These are phyloP conservation scores for Eilema depressum DNA, from an alignment of 2,888 invertebrate species.

Conservation along the genomic window DNA sequence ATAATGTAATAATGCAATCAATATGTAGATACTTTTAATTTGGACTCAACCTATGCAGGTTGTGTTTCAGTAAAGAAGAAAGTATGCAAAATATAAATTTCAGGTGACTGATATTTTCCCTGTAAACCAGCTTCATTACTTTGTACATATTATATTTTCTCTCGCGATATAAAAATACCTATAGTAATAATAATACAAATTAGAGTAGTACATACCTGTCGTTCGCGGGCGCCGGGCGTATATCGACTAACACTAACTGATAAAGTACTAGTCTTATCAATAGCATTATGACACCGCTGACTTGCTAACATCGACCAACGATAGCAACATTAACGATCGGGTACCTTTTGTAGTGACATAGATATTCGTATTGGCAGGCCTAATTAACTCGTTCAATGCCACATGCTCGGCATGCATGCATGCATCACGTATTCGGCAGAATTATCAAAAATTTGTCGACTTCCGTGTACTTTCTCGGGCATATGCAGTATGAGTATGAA, in stretches of 20 bases:
- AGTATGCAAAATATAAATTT: background rate
- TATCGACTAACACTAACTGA: slow-evolving; percentile 66
- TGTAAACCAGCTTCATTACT: background rate
- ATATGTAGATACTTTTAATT: background rate
- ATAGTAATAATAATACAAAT: slow-evolving; percentile 14
- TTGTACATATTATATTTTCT: background rate
- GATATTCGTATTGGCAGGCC: slow-evolving; percentile 1
- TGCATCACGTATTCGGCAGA: background rate
- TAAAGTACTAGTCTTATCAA: slow-evolving; percentile 55
- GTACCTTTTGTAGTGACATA: slow-evolving; percentile 6
- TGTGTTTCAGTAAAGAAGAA: background rate
- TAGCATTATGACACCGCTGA: slow-evolving; percentile 39
- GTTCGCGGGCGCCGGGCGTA: slow-evolving; percentile 34
- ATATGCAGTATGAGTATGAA: background rate
- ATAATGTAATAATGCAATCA: background rate
- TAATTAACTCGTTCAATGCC: slow-evolving; percentile 5
- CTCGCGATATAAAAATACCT: background rate
- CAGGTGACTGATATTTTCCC: background rate
- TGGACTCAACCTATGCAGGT: background rate
- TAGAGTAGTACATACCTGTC: slow-evolving; percentile 46
- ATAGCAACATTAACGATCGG: slow-evolving; percentile 11
- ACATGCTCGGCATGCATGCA: no score
- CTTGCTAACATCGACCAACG: slow-evolving; percentile 40
- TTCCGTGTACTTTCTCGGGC: background rate
- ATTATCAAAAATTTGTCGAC: background rate